Evolutionary conservation across 2,113 vertebrate genomes (phyloP).

Genomic region (Oophaga pumilio): DNA sequence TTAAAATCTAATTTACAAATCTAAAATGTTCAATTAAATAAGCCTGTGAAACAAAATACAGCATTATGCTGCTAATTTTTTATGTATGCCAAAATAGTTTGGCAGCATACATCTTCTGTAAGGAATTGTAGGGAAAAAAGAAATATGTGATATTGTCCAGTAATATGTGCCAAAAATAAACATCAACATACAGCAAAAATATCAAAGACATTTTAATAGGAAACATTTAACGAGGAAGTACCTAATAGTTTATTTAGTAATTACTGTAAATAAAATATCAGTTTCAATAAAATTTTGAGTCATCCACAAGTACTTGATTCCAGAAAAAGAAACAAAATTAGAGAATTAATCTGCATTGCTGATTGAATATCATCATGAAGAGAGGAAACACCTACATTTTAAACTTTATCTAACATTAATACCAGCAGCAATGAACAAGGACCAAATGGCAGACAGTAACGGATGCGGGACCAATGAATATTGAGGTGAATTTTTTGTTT

Average conservation of each 20-base stretch:
- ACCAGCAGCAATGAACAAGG: no score
- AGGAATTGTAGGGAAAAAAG: no score
- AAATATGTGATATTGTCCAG: background rate
- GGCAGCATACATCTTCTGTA: background rate
- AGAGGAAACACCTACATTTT: no score
- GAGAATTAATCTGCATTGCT: no score
- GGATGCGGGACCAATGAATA: no score
- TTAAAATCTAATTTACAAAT: no score
- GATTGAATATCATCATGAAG: no score
- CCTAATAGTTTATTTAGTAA: conserved; percentile 4
- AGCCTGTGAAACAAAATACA: background rate
- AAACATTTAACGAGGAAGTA: background rate
- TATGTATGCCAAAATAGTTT: conserved; percentile 5
- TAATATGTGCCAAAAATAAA: conserved; percentile 3
- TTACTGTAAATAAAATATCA: background rate
- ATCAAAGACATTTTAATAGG: background rate
- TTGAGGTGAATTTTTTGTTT: no score
- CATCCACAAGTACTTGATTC: background rate
- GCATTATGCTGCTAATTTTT: background rate
- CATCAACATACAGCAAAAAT: conserved; percentile 1
- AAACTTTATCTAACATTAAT: no score
- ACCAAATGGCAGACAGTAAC: no score
- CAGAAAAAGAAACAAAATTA: no score
- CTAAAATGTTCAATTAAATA: no score
- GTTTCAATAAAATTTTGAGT: background rate